Evolutionary conservation across 2,888 invertebrate genomes (phyloP).

Genomic region (Biston betularia): DNA sequence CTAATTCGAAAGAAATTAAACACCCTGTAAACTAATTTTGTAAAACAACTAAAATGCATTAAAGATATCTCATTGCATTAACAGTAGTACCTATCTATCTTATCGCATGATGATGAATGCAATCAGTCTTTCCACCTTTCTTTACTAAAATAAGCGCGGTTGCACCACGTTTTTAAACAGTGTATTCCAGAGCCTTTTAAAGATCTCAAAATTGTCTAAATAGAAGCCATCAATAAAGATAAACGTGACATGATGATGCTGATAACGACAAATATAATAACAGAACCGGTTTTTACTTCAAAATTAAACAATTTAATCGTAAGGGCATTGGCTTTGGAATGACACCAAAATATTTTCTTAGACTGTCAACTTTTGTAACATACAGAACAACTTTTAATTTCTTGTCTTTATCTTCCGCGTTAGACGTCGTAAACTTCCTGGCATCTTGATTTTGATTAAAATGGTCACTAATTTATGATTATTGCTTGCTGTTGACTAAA

Average conservation of each 20-base stretch:
- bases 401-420: conserved; percentile 22
- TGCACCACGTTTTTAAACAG: conserved; percentile 22
- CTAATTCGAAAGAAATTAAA: conserved; percentile 15
- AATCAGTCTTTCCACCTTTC: not conserved
- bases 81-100: conserved; percentile 8
- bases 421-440: conserved; percentile 12
- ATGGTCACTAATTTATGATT: conserved; percentile 45
- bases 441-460: conserved; percentile 32
- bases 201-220: conserved; percentile 6
- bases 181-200: conserved; percentile 24
- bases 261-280: conserved; percentile 13
- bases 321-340: conserved; percentile 31
- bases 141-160: conserved; percentile 23
- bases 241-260: conserved; percentile 14
- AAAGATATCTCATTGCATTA: conserved; percentile 7
- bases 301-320: not conserved
- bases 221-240: conserved; percentile 15
- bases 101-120: conserved; percentile 32
- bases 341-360: conserved; percentile 5
- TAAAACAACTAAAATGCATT: conserved; percentile 25
- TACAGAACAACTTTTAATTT: conserved; percentile 14
- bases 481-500: conserved; percentile 65
- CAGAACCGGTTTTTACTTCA: conserved; percentile 4
- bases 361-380: conserved; percentile 14
- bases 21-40: conserved; percentile 18